Evolutionary conservation across 2,113 vertebrate genomes (phyloP).

Genomic region (Sphyrna mokarran): DNA sequence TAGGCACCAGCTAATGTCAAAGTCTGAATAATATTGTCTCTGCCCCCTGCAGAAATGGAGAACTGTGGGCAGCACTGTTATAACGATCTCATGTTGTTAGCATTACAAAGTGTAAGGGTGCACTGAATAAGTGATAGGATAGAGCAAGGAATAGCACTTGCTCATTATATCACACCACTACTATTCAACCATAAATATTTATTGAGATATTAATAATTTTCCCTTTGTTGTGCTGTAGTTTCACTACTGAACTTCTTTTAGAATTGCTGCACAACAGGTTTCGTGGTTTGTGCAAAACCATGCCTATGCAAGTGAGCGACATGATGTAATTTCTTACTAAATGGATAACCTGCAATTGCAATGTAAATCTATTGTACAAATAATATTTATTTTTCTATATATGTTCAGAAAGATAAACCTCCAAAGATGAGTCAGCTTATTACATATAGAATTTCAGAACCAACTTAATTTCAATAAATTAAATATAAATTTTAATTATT

Average conservation of each 20-base stretch:
- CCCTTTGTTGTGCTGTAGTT: constrained; percentile 37
- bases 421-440: background rate
- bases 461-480: background rate
- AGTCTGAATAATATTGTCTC: constrained; percentile 58
- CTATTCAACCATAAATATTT: constrained; percentile 62
- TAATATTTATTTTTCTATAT: background rate
- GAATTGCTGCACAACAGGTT: constrained; percentile 22
- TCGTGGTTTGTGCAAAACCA: background rate
- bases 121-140: constrained; percentile 48
- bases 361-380: background rate
- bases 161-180: constrained; percentile 54
- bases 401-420: background rate
- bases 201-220: constrained; percentile 62
- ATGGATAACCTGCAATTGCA: background rate
- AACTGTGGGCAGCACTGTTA: constrained; percentile 51
- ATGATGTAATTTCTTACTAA: background rate
- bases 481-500: background rate
- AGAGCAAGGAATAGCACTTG: constrained; percentile 53
- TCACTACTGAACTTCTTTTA: constrained; percentile 5
- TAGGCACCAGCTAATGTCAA: constrained; percentile 51
- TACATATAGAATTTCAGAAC: background rate
- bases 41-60: constrained; percentile 55
- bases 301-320: background rate
- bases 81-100: constrained; percentile 64
- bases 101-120: constrained; percentile 64